Base-by-base conservation (phyloP, 2,797 vertebrate genomes). In the Enteromius paludinosus region DNA sequence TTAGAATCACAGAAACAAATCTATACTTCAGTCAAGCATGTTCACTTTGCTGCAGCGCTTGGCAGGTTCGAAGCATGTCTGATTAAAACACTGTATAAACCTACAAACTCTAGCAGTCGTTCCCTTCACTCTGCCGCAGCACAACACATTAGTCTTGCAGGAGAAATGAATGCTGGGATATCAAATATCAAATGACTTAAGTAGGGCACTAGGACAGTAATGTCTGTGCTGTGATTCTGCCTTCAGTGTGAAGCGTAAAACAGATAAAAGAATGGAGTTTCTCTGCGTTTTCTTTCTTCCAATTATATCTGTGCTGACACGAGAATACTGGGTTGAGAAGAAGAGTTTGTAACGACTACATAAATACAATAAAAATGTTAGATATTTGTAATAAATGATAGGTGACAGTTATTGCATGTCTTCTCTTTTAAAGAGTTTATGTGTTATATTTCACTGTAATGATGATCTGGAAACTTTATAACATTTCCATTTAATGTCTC, bases 61-160 rank as follows among this genome's bases (percentile, higher is more conserved):
- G n/a, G n/a, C n/a, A n/a, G n/a, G n/a, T n/a, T n/a, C 10, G 47
- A 73, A 35, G 30, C 1, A 1, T 2, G 0, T 65, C 28, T 35
- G 12, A 30, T 35, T 35, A 65, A 30, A 41, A 56, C 43, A 30
- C 11, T 1, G 18, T 54, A 30, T 73, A 35, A 73, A n/a, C 10
- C 49, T 54, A 30, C 30, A 74, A 54, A 35, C 12, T 56, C 18
- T 14, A 17, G 18, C 30, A 5, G 47, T 17, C 61, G 15, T 52
- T 8, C 59, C 25, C n/a, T 18, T 64, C 54, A 10, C 23, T 47
- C 49, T 49, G 10, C 38, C 1, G 41, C 76, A 41, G 52, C 18
- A 47, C 81, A 81, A 61, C 65, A 89, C 93, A 94, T 95, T 94
- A 94, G 94, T 94, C 86, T 92, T 95, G 92, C 92, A 95, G 88